Percentiles rank a stretch among this genome's conserved stretches.
Evolutionary conservation across 2,888 invertebrate genomes (phyloP).

Genomic region (Cordilura impudica): DNA sequence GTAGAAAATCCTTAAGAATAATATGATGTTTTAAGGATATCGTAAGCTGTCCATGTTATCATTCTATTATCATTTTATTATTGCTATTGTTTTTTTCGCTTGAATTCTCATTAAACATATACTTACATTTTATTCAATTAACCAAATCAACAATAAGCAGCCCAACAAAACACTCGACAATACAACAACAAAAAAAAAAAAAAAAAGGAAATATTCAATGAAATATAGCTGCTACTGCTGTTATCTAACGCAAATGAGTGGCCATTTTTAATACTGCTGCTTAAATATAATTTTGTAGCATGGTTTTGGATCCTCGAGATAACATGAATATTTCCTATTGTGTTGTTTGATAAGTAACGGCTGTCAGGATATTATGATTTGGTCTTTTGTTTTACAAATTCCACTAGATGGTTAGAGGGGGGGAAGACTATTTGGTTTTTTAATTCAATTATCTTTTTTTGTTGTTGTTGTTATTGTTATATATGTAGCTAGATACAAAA

Average conservation of each 20-base stretch:
- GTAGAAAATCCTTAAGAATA: too few relatives aligned
- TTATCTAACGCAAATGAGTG: slow-evolving; percentile 39
- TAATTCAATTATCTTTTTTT: slow-evolving; percentile 48
- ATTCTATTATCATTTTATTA: too few relatives aligned
- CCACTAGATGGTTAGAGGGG: background rate
- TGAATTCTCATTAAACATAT: slow-evolving; percentile 34
- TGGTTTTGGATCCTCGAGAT: slow-evolving; percentile 24
- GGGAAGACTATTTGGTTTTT: slow-evolving; percentile 18
- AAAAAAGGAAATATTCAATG: background rate
- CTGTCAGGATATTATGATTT: slow-evolving; percentile 21
- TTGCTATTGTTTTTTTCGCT: background rate
- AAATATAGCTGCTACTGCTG: background rate
- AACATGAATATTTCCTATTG: slow-evolving; percentile 35
- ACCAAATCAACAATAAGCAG: slow-evolving; percentile 26
- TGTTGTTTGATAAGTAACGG: background rate
- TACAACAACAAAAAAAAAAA: too few relatives aligned
- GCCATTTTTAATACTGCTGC: slow-evolving; percentile 15
- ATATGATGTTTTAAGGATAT: too few relatives aligned
- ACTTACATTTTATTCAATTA: slow-evolving; percentile 57
- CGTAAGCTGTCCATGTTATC: too few relatives aligned
- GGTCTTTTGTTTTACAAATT: slow-evolving; percentile 18
- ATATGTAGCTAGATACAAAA: too few relatives aligned
- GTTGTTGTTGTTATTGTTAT: too few relatives aligned
- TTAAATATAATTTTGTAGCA: background rate
- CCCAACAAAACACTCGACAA: slow-evolving; percentile 5